Base-by-base conservation (phyloP, 2,888 invertebrate species). In the Agriotes lineatus region DNA sequence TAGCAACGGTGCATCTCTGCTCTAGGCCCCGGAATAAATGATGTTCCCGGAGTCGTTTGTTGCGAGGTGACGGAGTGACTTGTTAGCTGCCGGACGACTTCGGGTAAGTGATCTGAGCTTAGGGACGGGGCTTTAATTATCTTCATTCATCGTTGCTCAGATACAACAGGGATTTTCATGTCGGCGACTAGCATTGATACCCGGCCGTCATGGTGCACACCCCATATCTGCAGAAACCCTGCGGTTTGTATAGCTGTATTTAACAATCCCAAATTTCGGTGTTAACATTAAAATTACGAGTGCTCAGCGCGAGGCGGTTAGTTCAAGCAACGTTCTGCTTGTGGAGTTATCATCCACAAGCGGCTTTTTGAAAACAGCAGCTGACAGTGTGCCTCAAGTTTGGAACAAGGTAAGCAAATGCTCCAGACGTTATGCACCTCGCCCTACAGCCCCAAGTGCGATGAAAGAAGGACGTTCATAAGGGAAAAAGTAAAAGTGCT, bases 21-120 rank as follows among this genome's bases (percentile, higher is more conserved):
- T 71, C 72, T 72, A 72, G 72, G 74, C 66, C 70, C 73, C 60
- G 70, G 76, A 75, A 79, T 76, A 77, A 78, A 77, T 78, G 77
- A 78, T 76, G 77, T 76, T 76, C 74, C 70, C 70, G 69, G 71
- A 76, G 77, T 77, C 76, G 77, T 77, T 77, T 77, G 77, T 77
- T 77, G 76, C 74, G 74, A 75, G 75, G 77, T 75, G 76, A 75
- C 74, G 74, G 74, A 71, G 74, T 74, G 77, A 77, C 78, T 76
- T 77, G 77, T 77, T 76, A 75, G 75, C 70, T 69, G 72, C 71
- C 72, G 66, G 69, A 69, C 69, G 65, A 69, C 66, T 69, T 62
- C 57, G 69, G 66, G 61, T 66, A 69, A 69, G 62, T 69, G 69
- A 69, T 69, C 69, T 66, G 69, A 52, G 69, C 69, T 69, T 62